Conservation (phyloP, 2,113 vertebrate genomes). For the Myrmophylax atrothorax region DNA sequence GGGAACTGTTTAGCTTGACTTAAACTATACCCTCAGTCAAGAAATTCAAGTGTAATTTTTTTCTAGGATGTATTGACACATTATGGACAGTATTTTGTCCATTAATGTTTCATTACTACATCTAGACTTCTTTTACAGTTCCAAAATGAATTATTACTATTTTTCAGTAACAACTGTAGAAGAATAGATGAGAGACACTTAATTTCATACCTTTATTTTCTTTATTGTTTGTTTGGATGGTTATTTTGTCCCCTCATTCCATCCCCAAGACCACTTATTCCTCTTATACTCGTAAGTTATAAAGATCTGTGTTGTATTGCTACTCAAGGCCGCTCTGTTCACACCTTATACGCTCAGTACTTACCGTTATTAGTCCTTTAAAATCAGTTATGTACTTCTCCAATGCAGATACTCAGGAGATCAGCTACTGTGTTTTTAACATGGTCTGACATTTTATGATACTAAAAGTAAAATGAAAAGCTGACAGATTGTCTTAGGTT, state of each 20-base stretch:
- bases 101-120: neutral
- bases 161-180: neutral
- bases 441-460: neutral
- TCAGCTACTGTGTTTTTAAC: neutral
- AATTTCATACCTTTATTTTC: neutral
- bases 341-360: neutral
- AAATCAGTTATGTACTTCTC: neutral
- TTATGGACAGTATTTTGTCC: neutral
- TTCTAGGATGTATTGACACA: neutral
- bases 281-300: neutral
- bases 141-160: neutral
- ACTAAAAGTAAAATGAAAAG: neutral
- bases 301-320: neutral
- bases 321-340: neutral
- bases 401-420: neutral
- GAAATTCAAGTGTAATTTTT: neutral
- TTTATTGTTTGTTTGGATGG: neutral
- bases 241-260: neutral
- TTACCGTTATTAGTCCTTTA: neutral
- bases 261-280: neutral
- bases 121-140: neutral
- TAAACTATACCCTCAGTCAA: neutral
- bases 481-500: neutral
- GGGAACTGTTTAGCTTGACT: neutral
- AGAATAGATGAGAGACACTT: neutral